Conservation (phyloP, 2,113 vertebrate genomes). For the Ceratotherium simum region DNA sequence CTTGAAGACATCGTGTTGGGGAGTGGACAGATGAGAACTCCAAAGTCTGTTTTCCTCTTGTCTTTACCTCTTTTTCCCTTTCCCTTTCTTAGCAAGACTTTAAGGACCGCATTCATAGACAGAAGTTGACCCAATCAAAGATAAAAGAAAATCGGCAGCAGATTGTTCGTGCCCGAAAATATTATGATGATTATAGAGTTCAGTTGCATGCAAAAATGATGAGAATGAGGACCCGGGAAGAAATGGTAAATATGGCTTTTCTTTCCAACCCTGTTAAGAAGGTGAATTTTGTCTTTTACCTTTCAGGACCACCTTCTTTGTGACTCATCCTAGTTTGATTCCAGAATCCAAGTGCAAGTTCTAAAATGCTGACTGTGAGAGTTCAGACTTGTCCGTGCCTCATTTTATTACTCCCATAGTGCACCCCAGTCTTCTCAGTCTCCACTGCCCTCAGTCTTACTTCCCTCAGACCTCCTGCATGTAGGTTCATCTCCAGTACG, state of each 20-base stretch:
- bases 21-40: not conserved
- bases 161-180: constrained; percentile 91
- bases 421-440: not conserved
- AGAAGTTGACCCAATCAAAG: constrained; percentile 91
- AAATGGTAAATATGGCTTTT: constrained; percentile 87
- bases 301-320: constrained; percentile 28
- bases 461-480: not conserved
- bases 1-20: not conserved
- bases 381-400: not conserved
- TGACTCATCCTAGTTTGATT: not conserved
- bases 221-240: constrained; percentile 93
- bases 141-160: constrained; percentile 93
- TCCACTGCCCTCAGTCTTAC: not conserved
- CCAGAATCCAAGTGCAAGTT: not conserved
- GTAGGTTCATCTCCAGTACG: not conserved
- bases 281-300: not conserved
- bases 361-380: not conserved
- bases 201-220: constrained; percentile 93
- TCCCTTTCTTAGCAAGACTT: constrained; percentile 90
- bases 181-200: constrained; percentile 92
- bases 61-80: not conserved
- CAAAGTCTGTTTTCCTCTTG: not conserved
- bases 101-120: constrained; percentile 90
- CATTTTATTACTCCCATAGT: not conserved
- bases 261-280: not conserved